A percentile compares a stretch with the other conserved stretches of the same genome.
These are phyloP conservation scores for Eurytoma californica DNA, from an alignment of 2,888 invertebrate species.

Conservation along the genomic window DNA sequence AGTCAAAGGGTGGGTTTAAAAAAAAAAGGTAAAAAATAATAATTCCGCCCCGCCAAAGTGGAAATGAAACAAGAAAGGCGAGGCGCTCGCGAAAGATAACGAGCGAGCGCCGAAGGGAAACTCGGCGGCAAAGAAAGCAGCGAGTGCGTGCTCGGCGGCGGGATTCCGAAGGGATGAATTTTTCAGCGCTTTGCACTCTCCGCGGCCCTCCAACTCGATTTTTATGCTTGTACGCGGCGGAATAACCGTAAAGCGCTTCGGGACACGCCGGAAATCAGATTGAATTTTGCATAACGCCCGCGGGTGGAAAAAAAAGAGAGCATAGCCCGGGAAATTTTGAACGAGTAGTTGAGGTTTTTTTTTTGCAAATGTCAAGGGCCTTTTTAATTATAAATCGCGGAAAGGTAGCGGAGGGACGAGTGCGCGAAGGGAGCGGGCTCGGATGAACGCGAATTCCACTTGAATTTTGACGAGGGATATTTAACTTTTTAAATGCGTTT, in stretches of 20 bases:
- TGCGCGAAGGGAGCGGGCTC: background rate
- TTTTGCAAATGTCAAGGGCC: constrained; percentile 1
- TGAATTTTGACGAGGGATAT: constrained; percentile 32
- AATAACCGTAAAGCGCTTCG: constrained; percentile 30
- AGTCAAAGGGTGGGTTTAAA: background rate
- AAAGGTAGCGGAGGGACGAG: background rate
- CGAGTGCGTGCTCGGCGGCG: background rate
- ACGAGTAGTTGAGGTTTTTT: background rate
- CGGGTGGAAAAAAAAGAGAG: background rate
- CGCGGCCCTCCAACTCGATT: background rate
- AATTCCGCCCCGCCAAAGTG: background rate
- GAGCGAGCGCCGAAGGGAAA: constrained; percentile 16
- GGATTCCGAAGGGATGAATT: constrained; percentile 52
- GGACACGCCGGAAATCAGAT: constrained; percentile 33
- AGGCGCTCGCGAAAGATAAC: background rate
- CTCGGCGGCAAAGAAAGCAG: background rate
- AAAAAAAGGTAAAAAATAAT: background rate
- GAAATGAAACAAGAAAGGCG: background rate
- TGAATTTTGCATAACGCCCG: constrained; percentile 34
- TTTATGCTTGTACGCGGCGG: background rate
- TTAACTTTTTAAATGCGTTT: constrained; percentile 12
- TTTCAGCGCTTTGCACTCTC: constrained; percentile 50
- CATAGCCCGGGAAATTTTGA: background rate
- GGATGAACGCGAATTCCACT: background rate
- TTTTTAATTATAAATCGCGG: constrained; percentile 12